These are phyloP conservation scores for Platichthys flesus DNA, from an alignment of 2,113 vertebrate species.

Conservation along the genomic window DNA sequence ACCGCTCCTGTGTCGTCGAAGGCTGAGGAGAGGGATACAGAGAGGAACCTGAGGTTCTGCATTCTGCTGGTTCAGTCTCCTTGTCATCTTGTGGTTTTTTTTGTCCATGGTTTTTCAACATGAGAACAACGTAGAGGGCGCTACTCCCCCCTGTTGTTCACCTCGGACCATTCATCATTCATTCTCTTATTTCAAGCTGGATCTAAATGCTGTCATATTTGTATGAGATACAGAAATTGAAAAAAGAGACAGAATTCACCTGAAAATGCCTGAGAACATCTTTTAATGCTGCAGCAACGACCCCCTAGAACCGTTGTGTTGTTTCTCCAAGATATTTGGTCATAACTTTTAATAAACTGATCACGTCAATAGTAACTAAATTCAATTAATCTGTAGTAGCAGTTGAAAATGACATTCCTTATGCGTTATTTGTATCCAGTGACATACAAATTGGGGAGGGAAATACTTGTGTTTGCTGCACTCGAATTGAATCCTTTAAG, in stretches of 20 bases:
- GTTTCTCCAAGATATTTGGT: too few relatives aligned
- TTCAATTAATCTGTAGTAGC: slow-evolving; percentile 7
- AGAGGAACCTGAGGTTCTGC: background rate
- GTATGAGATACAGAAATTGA: slow-evolving; percentile 32
- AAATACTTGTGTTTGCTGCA: slow-evolving; percentile 3
- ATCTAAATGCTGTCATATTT: slow-evolving; percentile 49
- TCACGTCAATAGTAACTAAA: background rate
- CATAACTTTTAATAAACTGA: background rate
- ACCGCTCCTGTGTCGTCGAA: background rate
- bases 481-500: slow-evolving; percentile 16
- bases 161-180: slow-evolving; percentile 34
- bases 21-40: too few relatives aligned
- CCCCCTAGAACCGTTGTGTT: too few relatives aligned
- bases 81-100: background rate
- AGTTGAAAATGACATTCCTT: slow-evolving; percentile 9
- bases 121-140: slow-evolving; percentile 35
- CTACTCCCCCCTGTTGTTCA: slow-evolving; percentile 25
- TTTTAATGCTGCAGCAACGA: slow-evolving; percentile 5
- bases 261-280: slow-evolving; percentile 33
- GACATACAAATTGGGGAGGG: background rate
- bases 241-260: slow-evolving; percentile 45
- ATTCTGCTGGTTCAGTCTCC: slow-evolving; percentile 16
- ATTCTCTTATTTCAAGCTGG: slow-evolving; percentile 53
- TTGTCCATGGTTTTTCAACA: slow-evolving; percentile 25
- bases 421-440: slow-evolving; percentile 22